A percentile compares a stretch with the other conserved stretches of the same genome.
Evolutionary conservation across 23 tunicate species (phyloP).

Genomic region (Trididemnum clinides): DNA sequence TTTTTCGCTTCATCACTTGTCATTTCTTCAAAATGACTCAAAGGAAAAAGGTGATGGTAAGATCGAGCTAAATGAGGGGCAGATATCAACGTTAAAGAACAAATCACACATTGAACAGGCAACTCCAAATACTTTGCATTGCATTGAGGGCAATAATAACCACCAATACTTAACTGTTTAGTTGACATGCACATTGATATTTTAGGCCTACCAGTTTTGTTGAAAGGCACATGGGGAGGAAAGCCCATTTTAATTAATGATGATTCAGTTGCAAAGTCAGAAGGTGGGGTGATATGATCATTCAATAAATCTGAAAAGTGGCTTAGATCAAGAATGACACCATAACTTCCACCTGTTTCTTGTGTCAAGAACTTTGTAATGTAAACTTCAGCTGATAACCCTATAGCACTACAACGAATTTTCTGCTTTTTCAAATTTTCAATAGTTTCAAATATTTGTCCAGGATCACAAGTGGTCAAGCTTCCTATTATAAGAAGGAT

Average conservation of each 20-base stretch:
- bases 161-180: conserved; percentile 72
- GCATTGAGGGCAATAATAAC: conserved; percentile 93
- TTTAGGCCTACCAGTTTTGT: conserved; percentile 48
- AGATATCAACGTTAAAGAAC: conserved; percentile 88
- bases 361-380: conserved; percentile 73
- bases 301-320: conserved; percentile 76
- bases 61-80: conserved; percentile 97
- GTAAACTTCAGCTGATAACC: conserved; percentile 92
- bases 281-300: conserved; percentile 82
- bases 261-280: conserved; percentile 61
- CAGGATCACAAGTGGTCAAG: conserved; percentile 85
- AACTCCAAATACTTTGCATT: conserved; percentile 81
- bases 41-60: conserved; percentile 95
- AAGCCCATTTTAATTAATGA: conserved; percentile 97
- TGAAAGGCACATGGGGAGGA: conserved; percentile 66
- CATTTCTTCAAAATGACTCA: conserved; percentile 56
- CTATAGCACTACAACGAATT: conserved; percentile 92
- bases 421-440: conserved; percentile 57
- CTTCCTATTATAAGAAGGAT: conserved; percentile 71
- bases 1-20: not conserved
- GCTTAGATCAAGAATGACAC: conserved; percentile 70
- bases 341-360: conserved; percentile 76
- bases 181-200: conserved; percentile 77
- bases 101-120: conserved; percentile 86
- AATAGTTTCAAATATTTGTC: conserved; percentile 58